Evolutionary conservation across 2,888 invertebrate genomes (phyloP), one percentile per base, ranked within the genome.

Genomic region (Chironomus riparius): DNA sequence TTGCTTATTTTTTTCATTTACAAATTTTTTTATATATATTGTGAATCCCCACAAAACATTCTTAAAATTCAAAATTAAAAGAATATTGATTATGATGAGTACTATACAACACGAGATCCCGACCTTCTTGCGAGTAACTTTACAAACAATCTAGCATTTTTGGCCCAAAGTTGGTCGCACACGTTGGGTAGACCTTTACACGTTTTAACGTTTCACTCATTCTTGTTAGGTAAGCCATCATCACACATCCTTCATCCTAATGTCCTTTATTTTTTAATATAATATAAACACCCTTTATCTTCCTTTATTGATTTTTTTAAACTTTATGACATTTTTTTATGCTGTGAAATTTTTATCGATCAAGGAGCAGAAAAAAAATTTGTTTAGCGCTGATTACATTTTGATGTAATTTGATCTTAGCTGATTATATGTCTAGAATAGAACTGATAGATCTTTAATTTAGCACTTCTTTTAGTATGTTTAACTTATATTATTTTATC

Each of bases 51-150:
- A 65, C 21, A 24, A 65, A 65, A 21, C 48, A 74, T 72, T 77
- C 65, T 38, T 38, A 61, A 73, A 73, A 56, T 61, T 68, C 56
- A 38, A 69, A 28, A 24, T 82, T 84, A 85, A 79, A 90, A 94
- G 94, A 93, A 92, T 86, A 90, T 93, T 88, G 93, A 93, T 87
- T 90, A 90, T 85, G 93, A 95, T 85, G 92, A 96, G 84, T 97
- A 96, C 90, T 98, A 98, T 90, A 93, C 95, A 85, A 95, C 95
- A 81, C 94, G 95, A 83, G 98, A 98, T 88, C 92, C 94, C 84
- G 94, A 94, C 82, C 90, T 98, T 85, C 90, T 97, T 85, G 92
- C 95, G 83, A 95, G 97, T 87, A 94, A 93, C 84, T 93, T 97
- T 85, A 93, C 91, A 83, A 93, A 93, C 81, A 95, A 97, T 87